Percentiles rank a stretch among this genome's conserved stretches.
These are phyloP conservation scores for Drosophila leonis DNA, from an alignment of 2,888 invertebrate genomes.

Conservation along the genomic window DNA sequence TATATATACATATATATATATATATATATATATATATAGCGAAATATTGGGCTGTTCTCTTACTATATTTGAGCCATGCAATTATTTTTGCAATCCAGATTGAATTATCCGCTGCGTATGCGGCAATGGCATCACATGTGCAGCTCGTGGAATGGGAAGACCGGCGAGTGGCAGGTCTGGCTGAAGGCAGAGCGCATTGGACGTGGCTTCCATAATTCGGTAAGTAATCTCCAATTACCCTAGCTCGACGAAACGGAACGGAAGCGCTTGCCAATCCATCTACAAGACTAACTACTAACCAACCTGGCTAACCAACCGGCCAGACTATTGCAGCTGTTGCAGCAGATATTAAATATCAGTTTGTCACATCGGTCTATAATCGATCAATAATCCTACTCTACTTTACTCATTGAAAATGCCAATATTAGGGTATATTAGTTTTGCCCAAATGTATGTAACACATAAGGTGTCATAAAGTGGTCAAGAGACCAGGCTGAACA, in stretches of 20 bases:
- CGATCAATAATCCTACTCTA: background rate
- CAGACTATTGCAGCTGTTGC: background rate
- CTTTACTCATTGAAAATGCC: background rate
- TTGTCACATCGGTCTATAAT: slow-evolving; percentile 5
- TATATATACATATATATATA: background rate
- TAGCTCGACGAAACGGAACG: slow-evolving; percentile 26
- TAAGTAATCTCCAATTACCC: slow-evolving; percentile 85
- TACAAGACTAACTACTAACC: background rate
- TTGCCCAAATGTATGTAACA: background rate
- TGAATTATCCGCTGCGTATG: slow-evolving; percentile 89
- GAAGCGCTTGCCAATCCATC: slow-evolving; percentile 14
- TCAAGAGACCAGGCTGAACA: too few relatives aligned
- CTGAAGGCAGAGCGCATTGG: slow-evolving; percentile 94
- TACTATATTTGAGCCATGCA: slow-evolving; percentile 5
- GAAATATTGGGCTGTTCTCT: slow-evolving; percentile 13
- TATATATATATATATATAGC: background rate
- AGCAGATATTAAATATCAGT: slow-evolving; percentile 16
- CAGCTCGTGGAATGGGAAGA: slow-evolving; percentile 95
- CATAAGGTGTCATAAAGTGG: too few relatives aligned
- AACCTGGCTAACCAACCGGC: background rate
- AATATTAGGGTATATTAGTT: background rate
- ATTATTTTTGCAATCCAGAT: slow-evolving; percentile 81
- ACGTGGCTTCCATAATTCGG: slow-evolving; percentile 94
- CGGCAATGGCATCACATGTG: slow-evolving; percentile 94
- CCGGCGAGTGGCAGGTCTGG: slow-evolving; percentile 96